Conservation (phyloP, 2,113 vertebrate genomes). For the Orthonyx spaldingii region DNA sequence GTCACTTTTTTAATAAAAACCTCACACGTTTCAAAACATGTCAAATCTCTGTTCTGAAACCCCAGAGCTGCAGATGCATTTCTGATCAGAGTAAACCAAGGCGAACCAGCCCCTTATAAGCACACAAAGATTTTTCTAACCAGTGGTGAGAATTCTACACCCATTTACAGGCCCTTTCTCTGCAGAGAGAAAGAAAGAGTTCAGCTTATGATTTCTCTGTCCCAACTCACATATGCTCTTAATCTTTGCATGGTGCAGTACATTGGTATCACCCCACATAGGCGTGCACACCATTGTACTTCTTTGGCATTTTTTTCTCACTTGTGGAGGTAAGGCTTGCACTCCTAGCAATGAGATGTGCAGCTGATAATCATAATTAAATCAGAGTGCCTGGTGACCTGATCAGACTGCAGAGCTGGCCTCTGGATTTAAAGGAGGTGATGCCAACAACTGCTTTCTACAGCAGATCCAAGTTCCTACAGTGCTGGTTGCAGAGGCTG, state of each 20-base stretch:
- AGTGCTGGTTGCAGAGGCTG: not conserved
- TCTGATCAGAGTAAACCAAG: not conserved
- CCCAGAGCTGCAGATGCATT: not conserved
- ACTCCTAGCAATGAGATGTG: not conserved
- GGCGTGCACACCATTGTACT: not conserved
- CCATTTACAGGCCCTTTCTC: not conserved
- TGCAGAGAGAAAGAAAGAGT: not conserved
- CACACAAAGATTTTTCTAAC: not conserved
- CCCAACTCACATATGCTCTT: too few species aligned
- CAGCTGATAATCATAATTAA: not conserved
- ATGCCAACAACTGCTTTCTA: not conserved
- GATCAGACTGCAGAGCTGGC: not conserved
- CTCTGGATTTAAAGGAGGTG: not conserved
- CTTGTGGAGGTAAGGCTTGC: not conserved
- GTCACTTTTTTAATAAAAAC: fast-evolving
- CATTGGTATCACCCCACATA: fast-evolving
- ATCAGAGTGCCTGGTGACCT: not conserved
- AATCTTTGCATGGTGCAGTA: not conserved
- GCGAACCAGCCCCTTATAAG: fast-evolving
- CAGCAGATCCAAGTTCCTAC: not conserved
- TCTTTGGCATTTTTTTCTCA: not conserved
- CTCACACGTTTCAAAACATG: not conserved
- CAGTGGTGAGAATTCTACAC: not conserved
- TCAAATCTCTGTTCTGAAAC: not conserved
- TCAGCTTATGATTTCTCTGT: not conserved